A percentile compares a stretch with the other conserved stretches of the same genome.
Evolutionary conservation across 2,888 invertebrate genomes (phyloP).

Genomic region (Cryptus viduatorius): DNA sequence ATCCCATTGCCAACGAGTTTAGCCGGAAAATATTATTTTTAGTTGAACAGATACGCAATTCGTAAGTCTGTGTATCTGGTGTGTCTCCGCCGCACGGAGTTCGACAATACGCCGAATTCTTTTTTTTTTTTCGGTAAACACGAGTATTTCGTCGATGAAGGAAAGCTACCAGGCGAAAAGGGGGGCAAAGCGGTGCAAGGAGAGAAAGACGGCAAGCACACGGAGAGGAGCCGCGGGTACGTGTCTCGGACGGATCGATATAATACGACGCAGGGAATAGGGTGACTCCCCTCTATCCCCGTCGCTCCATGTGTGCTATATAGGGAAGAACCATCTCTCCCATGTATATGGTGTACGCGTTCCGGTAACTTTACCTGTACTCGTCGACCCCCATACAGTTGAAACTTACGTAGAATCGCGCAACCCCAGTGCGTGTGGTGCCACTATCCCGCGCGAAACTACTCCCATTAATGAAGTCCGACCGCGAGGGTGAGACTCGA

Average conservation of each 20-base stretch:
- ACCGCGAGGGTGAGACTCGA: conserved; percentile 22
- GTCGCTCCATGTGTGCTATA: not conserved
- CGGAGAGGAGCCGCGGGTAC: conserved; percentile 70
- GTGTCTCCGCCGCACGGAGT: not conserved
- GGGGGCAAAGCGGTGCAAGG: conserved; percentile 7
- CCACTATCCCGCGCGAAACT: conserved; percentile 16
- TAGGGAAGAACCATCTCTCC: conserved; percentile 18
- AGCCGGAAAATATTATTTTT: conserved; percentile 64
- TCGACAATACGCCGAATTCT: not conserved
- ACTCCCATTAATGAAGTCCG: conserved; percentile 43
- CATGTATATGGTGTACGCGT: conserved; percentile 28
- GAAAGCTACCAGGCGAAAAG: not conserved
- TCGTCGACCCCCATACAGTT: conserved; percentile 51
- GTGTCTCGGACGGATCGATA: conserved; percentile 75
- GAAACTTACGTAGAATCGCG: conserved; percentile 40
- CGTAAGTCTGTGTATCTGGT: conserved; percentile 5
- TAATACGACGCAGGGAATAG: conserved; percentile 69
- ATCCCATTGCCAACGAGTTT: conserved; percentile 53
- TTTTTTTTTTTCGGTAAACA: not conserved
- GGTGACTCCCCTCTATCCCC: conserved; percentile 41
- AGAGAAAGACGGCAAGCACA: conserved; percentile 60
- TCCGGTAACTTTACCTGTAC: conserved; percentile 51
- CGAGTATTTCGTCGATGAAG: not conserved
- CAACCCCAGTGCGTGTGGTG: not conserved
- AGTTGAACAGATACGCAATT: conserved; percentile 30